These are phyloP conservation scores for Mobula birostris DNA, from an alignment of 2,113 vertebrate species.

Conservation along the genomic window DNA sequence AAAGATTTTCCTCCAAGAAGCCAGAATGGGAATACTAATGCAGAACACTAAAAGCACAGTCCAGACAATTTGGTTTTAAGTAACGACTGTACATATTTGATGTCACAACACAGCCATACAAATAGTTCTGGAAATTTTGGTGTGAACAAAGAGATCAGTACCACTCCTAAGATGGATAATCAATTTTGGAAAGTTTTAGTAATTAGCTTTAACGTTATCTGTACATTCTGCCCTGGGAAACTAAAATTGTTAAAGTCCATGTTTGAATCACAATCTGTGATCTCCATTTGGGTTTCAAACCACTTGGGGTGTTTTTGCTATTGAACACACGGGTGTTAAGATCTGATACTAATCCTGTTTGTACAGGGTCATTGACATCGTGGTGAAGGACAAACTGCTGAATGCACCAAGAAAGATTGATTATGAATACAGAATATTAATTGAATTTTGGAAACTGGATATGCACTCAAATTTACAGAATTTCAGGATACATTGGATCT, in stretches of 20 bases:
- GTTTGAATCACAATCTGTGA: not conserved
- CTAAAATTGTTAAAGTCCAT: not conserved
- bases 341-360: not conserved
- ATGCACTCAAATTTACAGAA: conserved; percentile 12
- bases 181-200: not conserved
- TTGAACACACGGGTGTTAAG: not conserved
- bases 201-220: not conserved
- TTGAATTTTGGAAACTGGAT: not conserved
- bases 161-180: not conserved
- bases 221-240: not conserved
- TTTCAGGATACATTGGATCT: not conserved
- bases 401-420: not conserved
- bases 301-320: not conserved
- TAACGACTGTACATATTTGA: not conserved
- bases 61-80: no score
- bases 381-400: not conserved
- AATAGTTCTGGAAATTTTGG: not conserved
- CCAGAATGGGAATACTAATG: no score
- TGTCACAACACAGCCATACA: not conserved
- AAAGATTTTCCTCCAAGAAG: no score
- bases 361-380: not conserved
- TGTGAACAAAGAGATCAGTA: not conserved
- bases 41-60: no score
- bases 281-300: not conserved
- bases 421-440: not conserved